Conservation (phyloP, 1,140 invertebrate genomes). For the Zaprionus ghesquierei region DNA sequence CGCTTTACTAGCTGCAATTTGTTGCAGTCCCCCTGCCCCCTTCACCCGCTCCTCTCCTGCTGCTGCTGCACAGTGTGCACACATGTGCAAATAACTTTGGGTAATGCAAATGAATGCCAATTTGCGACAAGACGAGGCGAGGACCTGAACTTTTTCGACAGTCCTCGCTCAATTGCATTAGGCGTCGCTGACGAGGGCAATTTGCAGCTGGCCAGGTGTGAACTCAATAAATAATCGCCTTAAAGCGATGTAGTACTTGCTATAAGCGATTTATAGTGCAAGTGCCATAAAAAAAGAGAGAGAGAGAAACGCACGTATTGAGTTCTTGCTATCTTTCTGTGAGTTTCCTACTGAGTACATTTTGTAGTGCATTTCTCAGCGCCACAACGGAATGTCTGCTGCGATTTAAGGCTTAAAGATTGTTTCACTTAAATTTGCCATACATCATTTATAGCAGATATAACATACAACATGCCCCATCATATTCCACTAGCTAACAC, state of each 20-base stretch:
- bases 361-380: background rate
- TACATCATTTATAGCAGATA: too few species aligned
- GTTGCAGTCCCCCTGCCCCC: constrained; percentile 6
- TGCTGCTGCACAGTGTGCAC: constrained; percentile 54
- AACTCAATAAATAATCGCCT: constrained; percentile 54
- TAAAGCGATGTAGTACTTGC: constrained; percentile 4
- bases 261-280: background rate
- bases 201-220: constrained; percentile 62
- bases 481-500: too few species aligned
- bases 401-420: background rate
- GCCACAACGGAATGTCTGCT: background rate
- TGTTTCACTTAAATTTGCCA: background rate
- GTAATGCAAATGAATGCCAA: constrained; percentile 81
- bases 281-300: background rate
- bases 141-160: constrained; percentile 8
- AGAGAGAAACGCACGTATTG: background rate
- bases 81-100: constrained; percentile 79
- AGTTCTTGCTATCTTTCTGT: background rate
- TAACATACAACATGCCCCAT: too few species aligned
- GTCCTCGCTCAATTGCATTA: constrained; percentile 46
- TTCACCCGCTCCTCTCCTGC: too few species aligned
- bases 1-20: constrained; percentile 77
- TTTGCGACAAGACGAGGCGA: constrained; percentile 50
- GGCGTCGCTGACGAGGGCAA: constrained; percentile 38
- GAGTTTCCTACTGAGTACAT: background rate